A percentile compares a stretch with the other conserved stretches of the same genome.
phyloP scores from a whole-genome alignment of 2,888 invertebrate genomes.

The Monopis laevigella region DNA sequence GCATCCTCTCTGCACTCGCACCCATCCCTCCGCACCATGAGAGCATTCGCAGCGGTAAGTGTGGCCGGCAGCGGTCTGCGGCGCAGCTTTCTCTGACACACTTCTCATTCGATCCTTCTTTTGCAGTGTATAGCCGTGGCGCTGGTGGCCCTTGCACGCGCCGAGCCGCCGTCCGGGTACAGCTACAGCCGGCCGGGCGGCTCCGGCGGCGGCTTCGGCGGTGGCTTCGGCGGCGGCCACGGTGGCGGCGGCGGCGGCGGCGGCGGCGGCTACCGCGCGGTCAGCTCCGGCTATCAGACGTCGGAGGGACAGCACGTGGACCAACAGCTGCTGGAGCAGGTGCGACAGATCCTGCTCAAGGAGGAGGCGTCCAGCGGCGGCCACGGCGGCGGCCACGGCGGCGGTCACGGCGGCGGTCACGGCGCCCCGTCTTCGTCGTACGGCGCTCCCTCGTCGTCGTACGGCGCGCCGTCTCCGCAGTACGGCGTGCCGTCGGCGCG shows the following conservation, averaged over 20 bases:
- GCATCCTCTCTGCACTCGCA: background rate
- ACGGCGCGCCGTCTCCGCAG: slow-evolving; percentile 69
- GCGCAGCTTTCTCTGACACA: slow-evolving; percentile 2
- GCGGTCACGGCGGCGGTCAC: slow-evolving; percentile 34
- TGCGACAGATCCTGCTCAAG: slow-evolving; percentile 84
- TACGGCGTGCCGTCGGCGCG: slow-evolving; percentile 76
- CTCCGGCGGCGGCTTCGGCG: slow-evolving; percentile 37
- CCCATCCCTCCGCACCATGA: slow-evolving; percentile 30
- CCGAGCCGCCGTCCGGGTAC: slow-evolving; percentile 81
- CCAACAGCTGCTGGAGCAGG: slow-evolving; percentile 81
- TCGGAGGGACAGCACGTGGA: slow-evolving; percentile 87
- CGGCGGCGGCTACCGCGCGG: slow-evolving; percentile 78
- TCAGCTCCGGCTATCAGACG: slow-evolving; percentile 81
- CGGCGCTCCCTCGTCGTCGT: slow-evolving; percentile 68
- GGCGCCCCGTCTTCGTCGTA: slow-evolving; percentile 62
- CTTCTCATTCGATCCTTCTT: slow-evolving; percentile 14
- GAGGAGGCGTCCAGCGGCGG: slow-evolving; percentile 74
- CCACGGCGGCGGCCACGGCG: slow-evolving; percentile 28
- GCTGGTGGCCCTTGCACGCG: slow-evolving; percentile 77
- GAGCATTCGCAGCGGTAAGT: slow-evolving; percentile 67
- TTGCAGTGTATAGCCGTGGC: slow-evolving; percentile 85
- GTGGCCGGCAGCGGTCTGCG: background rate
- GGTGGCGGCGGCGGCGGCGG: slow-evolving; percentile 56
- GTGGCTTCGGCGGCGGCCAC: slow-evolving; percentile 42
- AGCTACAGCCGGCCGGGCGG: slow-evolving; percentile 77